phyloP scores from a whole-genome alignment of 2,113 vertebrate species.

The Carassius auratus region DNA sequence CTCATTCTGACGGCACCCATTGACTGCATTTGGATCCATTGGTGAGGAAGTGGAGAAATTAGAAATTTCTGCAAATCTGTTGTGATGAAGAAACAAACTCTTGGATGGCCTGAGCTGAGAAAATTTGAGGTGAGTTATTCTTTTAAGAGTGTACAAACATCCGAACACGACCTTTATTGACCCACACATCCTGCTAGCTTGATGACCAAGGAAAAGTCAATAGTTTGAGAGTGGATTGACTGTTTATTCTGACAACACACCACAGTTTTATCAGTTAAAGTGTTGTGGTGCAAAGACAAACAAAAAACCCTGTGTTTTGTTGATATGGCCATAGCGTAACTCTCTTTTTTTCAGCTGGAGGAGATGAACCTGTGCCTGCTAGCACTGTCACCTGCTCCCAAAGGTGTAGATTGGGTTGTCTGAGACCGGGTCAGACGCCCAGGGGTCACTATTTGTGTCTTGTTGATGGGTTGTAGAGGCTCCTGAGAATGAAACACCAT shows the following conservation, averaged over 20 bases:
- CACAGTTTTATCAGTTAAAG: slow-evolving; percentile 48
- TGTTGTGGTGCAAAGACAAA: slow-evolving; percentile 30
- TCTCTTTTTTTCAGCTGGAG: slow-evolving; percentile 1
- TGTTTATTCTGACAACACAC: slow-evolving; percentile 75
- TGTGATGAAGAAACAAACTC: not conserved
- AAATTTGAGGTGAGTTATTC: not conserved
- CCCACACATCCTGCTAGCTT: slow-evolving; percentile 63
- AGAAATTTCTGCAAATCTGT: not conserved
- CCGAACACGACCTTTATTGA: slow-evolving; percentile 49
- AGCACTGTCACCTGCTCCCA: slow-evolving; percentile 67
- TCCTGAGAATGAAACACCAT: slow-evolving; percentile 77
- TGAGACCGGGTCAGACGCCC: slow-evolving; percentile 67
- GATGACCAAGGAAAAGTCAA: slow-evolving; percentile 76
- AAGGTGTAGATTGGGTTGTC: slow-evolving; percentile 76
- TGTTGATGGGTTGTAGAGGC: slow-evolving; percentile 69
- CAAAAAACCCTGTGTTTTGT: slow-evolving; percentile 60
- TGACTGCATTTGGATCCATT: not conserved
- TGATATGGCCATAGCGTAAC: slow-evolving; percentile 72
- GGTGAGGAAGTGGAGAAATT: not conserved
- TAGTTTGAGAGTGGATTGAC: slow-evolving; percentile 68
- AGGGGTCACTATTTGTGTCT: slow-evolving; percentile 64
- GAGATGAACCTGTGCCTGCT: slow-evolving; percentile 19
- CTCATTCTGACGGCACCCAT: not conserved
- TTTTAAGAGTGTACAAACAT: slow-evolving; percentile 38
- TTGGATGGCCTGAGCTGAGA: not conserved